phyloP scores from a whole-genome alignment of 2,797 vertebrate species.

The Sebastes glaucus region DNA sequence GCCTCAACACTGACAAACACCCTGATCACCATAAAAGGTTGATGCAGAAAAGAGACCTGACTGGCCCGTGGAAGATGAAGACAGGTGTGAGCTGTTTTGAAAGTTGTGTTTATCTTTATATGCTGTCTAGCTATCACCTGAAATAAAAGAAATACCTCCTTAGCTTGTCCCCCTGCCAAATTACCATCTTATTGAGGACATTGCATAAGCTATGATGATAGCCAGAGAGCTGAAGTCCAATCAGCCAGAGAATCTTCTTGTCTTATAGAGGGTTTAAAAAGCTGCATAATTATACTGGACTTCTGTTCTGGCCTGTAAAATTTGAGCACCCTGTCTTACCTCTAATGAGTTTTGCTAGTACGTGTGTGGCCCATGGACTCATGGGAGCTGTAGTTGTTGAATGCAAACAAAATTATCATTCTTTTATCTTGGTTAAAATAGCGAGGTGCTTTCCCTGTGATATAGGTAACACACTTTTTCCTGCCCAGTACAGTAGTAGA shows the following conservation, averaged over 20 bases:
- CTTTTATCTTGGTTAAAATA: background rate
- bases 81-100: background rate
- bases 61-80: background rate
- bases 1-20: background rate
- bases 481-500: background rate
- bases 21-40: background rate
- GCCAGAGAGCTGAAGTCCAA: conserved; percentile 4
- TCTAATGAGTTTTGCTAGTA: background rate
- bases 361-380: background rate
- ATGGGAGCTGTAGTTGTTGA: background rate
- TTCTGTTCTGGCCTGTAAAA: background rate
- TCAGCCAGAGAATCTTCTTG: background rate
- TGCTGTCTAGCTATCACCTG: background rate
- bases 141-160: background rate
- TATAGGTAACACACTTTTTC: background rate
- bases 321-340: background rate
- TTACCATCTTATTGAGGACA: conserved; percentile 53
- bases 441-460: background rate
- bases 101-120: background rate
- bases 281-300: background rate
- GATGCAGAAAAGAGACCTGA: background rate
- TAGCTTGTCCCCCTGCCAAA: conserved; percentile 51
- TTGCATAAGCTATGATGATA: conserved; percentile 8
- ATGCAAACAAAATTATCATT: background rate
- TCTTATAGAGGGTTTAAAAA: background rate